Evolutionary conservation across 2,888 invertebrate species (phyloP), one percentile per base, ranked within the genome.

Genomic region (Palloptera scutellata): DNA sequence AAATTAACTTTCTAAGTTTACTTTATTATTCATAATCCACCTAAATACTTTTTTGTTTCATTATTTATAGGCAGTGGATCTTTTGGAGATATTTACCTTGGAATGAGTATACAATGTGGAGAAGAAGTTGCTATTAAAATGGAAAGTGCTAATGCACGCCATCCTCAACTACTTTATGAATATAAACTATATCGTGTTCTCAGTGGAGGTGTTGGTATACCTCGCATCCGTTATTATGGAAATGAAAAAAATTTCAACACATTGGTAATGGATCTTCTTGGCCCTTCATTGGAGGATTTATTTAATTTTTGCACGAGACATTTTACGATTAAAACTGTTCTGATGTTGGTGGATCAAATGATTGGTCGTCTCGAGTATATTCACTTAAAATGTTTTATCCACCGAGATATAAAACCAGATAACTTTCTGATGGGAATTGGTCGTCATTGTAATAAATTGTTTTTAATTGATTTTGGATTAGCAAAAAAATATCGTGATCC

Each of bases 401-500:
- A 99, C 88, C 92, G 98, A 82, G 98, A 98, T 87, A 97, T 98
- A 77, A 97, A 97, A 86, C 95, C 96, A 53, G 97, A 98, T 86
- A 98, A 98, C 87, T 98, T 98, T 88, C 89, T 98, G 67, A 98
- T 98, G 98, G 98, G 98, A 78, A 97, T 98, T 84, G 98, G 98
- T 55, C 92, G 97, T 77, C 97, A 97, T 83, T 97, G 97, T 88
- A 98, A 98, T 88, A 97, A 97, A 89, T 89, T 99, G 70, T 98
- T 98, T 88, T 91, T 99, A 86, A 99, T 99, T 85, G 99, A 99
- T 88, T 99, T 98, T 86, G 99, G 99, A 54, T 88, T 99, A 85
- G 99, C 99, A 75, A 99, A 99, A 88, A 99, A 99, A 88, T 99
- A 91, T 87, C 89, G 98, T 67, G 99, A 99, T 86, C 92, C 92